phyloP scores from a whole-genome alignment of 2,113 vertebrate genomes.

The Serilophus lunatus region DNA sequence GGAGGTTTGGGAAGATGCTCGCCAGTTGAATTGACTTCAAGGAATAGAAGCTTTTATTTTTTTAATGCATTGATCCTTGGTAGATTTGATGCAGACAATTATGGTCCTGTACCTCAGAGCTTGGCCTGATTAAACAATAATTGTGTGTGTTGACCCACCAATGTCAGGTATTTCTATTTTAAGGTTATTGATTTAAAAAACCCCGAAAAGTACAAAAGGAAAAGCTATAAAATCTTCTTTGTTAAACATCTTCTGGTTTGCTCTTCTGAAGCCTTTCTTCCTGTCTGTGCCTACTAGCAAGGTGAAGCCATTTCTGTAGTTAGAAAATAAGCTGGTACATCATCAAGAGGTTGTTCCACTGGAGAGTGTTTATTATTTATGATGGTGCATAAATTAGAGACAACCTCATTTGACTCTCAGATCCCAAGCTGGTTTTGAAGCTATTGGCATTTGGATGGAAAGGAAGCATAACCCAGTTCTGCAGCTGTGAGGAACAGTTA shows the following conservation, averaged over 20 bases:
- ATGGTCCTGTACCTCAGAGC: background rate
- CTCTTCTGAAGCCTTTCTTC: constrained; percentile 6
- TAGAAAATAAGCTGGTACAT: background rate
- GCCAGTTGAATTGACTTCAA: constrained; percentile 12
- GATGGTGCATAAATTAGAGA: background rate
- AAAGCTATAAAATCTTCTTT: background rate
- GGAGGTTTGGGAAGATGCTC: background rate
- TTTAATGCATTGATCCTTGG: background rate
- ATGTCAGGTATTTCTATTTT: constrained; percentile 27
- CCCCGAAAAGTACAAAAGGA: background rate
- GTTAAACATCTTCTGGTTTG: background rate
- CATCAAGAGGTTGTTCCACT: background rate
- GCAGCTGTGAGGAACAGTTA: background rate
- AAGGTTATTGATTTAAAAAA: background rate
- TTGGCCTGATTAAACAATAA: background rate
- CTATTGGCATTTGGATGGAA: background rate
- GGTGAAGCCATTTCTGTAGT: background rate
- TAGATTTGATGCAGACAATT: background rate
- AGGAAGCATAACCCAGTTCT: background rate
- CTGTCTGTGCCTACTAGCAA: background rate
- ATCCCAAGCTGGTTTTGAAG: background rate
- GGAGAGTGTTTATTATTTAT: background rate
- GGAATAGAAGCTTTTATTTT: constrained; percentile 25
- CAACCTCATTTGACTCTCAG: background rate
- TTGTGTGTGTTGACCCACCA: background rate